phyloP scores from a whole-genome alignment of 2,888 invertebrate species.

The Pollenia amentaria region DNA sequence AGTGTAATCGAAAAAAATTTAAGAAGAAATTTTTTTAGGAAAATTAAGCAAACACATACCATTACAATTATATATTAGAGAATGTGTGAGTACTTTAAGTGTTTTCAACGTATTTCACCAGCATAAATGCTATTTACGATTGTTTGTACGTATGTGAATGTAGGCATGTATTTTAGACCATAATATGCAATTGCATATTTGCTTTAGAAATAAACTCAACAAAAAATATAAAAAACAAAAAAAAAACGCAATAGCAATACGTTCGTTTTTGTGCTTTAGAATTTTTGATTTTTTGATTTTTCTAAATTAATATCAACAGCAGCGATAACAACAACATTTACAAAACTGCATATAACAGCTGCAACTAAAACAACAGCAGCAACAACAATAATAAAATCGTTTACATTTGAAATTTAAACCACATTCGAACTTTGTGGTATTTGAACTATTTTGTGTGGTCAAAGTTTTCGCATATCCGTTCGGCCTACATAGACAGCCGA shows the following conservation, averaged over 20 bases:
- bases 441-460: constrained; percentile 76
- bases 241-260: constrained; percentile 54
- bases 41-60: constrained; percentile 59
- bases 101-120: constrained; percentile 44
- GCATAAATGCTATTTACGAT: constrained; percentile 28
- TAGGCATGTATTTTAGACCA: constrained; percentile 28
- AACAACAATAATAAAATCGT: constrained; percentile 17
- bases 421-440: constrained; percentile 76
- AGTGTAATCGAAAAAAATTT: constrained; percentile 23
- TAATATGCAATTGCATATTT: constrained; percentile 72
- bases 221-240: constrained; percentile 40
- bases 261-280: constrained; percentile 67
- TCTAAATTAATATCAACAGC: constrained; percentile 53
- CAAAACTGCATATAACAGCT: constrained; percentile 41
- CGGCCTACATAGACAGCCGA: constrained; percentile 50
- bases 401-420: constrained; percentile 68
- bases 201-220: constrained; percentile 61
- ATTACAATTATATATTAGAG: constrained; percentile 31
- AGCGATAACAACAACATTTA: constrained; percentile 30
- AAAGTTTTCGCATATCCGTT: constrained; percentile 69
- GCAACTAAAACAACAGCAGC: constrained; percentile 39
- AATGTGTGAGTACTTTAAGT: constrained; percentile 45
- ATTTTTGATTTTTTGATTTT: constrained; percentile 72
- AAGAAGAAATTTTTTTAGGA: constrained; percentile 40
- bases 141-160: constrained; percentile 34